Base-by-base conservation (phyloP, 2,113 vertebrate species). In the Ailurus styani region DNA sequence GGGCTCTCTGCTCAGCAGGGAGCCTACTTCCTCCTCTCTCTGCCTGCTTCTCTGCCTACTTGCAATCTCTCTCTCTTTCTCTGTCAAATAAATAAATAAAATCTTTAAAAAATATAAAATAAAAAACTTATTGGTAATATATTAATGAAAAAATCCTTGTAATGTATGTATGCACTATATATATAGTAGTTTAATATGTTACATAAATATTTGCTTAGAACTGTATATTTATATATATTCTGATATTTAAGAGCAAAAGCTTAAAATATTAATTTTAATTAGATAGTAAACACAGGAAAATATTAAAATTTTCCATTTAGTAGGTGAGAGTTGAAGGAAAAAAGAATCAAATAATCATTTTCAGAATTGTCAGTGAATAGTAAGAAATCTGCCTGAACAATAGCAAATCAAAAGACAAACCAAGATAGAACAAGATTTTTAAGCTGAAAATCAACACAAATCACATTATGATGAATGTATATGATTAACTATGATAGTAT, bases 401-500 rank as follows among this genome's bases (percentile, higher is more conserved):
- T 95, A 79, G 42, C 54, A 91, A 97, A 97, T 96, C 37, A 97
- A 86, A 95, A 90, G 37, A 62, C 54, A 92, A 85, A 91, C 54
- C 4, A 54, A 34, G 29, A 17, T 11, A 95, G 25, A 73, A 50
- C 18, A 82, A 93, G 14, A 93, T 96, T 95, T 91, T 97, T 27
- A 96, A 96, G 82, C 68, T 21, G 96, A 42, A 98, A 98, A 83
- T 87, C 91, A 93, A 60, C 27, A 97, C 37, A 97, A 83, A 97
- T 83, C 62, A 93, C 20, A 72, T 97, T 94, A 91, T 29, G 29
- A 94, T 84, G 23, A 96, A 88, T 29, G 62, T 0, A 5, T 9
- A 94, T 54, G 91, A n/a, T 20, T 95, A 96, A 78, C 73, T 86
- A 50, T 68, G 42, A 91, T 37, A 86, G 54, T 42, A 72, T 55